These are phyloP conservation scores for Phainopepla nitens DNA, from an alignment of 2,113 vertebrate species.

Conservation along the genomic window DNA sequence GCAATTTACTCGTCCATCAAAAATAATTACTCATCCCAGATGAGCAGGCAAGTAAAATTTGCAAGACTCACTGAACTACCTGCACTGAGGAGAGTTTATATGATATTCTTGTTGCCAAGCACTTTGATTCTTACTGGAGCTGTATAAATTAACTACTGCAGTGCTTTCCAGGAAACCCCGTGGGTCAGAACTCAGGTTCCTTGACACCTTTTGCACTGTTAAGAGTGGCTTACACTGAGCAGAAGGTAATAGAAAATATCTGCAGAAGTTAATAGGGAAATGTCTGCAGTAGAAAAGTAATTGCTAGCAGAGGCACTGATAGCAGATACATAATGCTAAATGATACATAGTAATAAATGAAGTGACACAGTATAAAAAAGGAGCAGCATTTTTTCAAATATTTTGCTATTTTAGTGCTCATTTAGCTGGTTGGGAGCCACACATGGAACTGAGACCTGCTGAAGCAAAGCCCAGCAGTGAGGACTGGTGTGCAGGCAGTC, in stretches of 20 bases:
- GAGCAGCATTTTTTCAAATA: neutral
- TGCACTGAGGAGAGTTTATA: conserved; percentile 11
- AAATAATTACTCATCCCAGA: conserved; percentile 57
- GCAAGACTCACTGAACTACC: conserved; percentile 49
- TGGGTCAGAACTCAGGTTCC: neutral
- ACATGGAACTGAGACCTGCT: neutral
- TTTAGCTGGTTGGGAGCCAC: neutral
- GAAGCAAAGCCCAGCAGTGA: neutral
- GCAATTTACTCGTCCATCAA: conserved; percentile 56
- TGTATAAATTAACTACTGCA: conserved; percentile 48
- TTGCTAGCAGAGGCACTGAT: neutral
- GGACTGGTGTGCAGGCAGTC: neutral
- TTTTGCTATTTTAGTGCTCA: neutral
- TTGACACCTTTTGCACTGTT: neutral
- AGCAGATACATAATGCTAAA: neutral
- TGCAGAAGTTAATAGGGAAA: neutral
- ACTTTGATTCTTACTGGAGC: neutral
- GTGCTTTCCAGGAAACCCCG: neutral
- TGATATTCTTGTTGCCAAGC: conserved; percentile 15
- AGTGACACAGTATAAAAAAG: neutral
- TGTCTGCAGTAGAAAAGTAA: neutral
- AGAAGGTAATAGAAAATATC: neutral
- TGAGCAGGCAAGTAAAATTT: conserved; percentile 55
- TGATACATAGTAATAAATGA: neutral
- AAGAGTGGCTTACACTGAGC: neutral